Percentiles rank a stretch among this genome's conserved stretches.
Evolutionary conservation across 2,888 invertebrate species (phyloP).

Genomic region (Labia minor): DNA sequence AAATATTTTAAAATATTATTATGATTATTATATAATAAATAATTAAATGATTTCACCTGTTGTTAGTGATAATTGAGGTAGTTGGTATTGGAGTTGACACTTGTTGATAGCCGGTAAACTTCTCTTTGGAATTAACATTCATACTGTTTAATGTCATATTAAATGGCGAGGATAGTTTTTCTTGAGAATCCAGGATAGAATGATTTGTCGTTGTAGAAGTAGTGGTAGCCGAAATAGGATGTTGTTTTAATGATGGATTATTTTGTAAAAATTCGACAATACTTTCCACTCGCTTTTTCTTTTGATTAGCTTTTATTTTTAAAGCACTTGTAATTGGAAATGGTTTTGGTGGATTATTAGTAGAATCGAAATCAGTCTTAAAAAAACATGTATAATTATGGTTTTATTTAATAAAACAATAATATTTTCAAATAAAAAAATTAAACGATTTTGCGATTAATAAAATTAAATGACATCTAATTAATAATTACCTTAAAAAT

Average conservation of each 20-base stretch:
- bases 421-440: no score
- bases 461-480: no score
- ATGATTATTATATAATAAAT: not conserved
- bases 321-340: no score
- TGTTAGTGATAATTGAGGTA: not conserved
- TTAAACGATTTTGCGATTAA: no score
- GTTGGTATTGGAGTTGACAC: not conserved
- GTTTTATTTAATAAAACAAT: no score
- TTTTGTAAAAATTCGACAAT: slow-evolving; percentile 25
- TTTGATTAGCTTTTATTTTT: not conserved
- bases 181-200: not conserved
- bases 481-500: no score
- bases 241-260: slow-evolving; percentile 7
- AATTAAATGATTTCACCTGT: not conserved
- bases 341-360: no score
- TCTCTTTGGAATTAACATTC: not conserved
- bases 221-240: not conserved
- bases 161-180: not conserved
- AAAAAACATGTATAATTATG: no score
- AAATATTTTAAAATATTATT: not conserved
- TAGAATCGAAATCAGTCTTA: no score
- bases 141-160: not conserved
- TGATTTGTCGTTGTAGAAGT: not conserved
- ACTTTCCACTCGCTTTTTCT: slow-evolving; percentile 23
- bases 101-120: not conserved